phyloP scores from a whole-genome alignment of 1,140 invertebrate genomes.

The Drusus annulatus region DNA sequence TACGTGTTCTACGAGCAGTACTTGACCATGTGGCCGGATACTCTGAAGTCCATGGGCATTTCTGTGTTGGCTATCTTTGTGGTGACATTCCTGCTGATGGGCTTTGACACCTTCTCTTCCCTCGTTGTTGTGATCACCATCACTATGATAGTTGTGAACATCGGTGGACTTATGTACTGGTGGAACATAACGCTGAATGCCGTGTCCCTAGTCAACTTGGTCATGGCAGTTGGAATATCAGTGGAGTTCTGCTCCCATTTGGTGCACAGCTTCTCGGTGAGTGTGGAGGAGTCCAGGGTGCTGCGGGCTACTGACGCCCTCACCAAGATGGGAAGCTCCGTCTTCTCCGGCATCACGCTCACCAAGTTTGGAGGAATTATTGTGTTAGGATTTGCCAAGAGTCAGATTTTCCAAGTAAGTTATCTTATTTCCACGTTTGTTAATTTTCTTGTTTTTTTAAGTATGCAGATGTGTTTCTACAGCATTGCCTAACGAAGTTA shows the following conservation, averaged over 20 bases:
- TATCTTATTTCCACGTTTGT: too few species aligned
- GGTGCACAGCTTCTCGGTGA: slow-evolving; percentile 92
- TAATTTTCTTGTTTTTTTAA: too few species aligned
- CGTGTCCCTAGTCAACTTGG: slow-evolving; percentile 97
- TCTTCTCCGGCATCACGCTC: slow-evolving; percentile 96
- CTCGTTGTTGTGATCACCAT: slow-evolving; percentile 92
- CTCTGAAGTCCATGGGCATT: slow-evolving; percentile 88
- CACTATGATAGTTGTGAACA: slow-evolving; percentile 92
- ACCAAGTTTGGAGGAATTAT: slow-evolving; percentile 98
- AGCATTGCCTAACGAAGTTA: too few species aligned
- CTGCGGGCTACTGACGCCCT: slow-evolving; percentile 88
- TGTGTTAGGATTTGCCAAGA: slow-evolving; percentile 95
- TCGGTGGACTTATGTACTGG: slow-evolving; percentile 97
- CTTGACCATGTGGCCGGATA: slow-evolving; percentile 95
- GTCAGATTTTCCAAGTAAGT: slow-evolving; percentile 91
- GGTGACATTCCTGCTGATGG: slow-evolving; percentile 94
- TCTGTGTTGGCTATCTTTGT: slow-evolving; percentile 94
- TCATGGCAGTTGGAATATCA: slow-evolving; percentile 98
- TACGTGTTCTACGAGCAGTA: slow-evolving; percentile 99
- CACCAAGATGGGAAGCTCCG: slow-evolving; percentile 94
- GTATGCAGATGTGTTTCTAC: too few species aligned
- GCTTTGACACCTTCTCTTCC: slow-evolving; percentile 92
- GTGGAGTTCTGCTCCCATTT: slow-evolving; percentile 99
- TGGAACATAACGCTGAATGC: slow-evolving; percentile 97
- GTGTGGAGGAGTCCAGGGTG: slow-evolving; percentile 78